Evolutionary conservation across 1,140 invertebrate genomes (phyloP).

Genomic region (Philotrypesis tridentata): DNA sequence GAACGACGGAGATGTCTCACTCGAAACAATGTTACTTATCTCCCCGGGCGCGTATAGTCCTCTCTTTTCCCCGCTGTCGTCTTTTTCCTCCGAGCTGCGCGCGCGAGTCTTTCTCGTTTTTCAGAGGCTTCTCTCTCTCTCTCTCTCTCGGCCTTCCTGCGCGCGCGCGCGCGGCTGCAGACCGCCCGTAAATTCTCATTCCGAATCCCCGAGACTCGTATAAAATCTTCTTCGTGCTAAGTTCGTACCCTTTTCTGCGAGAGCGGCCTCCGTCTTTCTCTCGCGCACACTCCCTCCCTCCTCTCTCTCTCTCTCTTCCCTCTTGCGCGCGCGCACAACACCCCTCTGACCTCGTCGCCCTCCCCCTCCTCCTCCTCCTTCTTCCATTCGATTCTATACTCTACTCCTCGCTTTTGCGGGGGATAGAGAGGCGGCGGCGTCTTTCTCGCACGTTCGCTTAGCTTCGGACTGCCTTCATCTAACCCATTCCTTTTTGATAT

Average conservation of each 20-base stretch:
- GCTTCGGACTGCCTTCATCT: slow-evolving; percentile 55
- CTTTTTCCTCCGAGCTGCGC: background rate
- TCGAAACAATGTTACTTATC: slow-evolving; percentile 72
- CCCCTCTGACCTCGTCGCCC: slow-evolving; percentile 44
- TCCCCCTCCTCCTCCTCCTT: background rate
- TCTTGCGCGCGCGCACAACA: slow-evolving; percentile 17
- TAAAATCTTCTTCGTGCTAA: slow-evolving; percentile 64
- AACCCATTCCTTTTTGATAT: slow-evolving; percentile 63
- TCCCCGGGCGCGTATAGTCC: background rate
- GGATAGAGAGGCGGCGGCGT: background rate
- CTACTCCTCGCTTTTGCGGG: slow-evolving; percentile 2
- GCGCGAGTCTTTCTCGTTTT: background rate
- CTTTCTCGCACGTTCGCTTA: slow-evolving; percentile 49
- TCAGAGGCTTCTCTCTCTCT: slow-evolving; percentile 9
- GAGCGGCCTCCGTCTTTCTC: background rate
- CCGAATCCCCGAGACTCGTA: slow-evolving; percentile 72
- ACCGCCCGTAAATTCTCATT: slow-evolving; percentile 73
- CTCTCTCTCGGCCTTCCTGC: slow-evolving; percentile 45
- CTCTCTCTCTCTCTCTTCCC: slow-evolving; percentile 28
- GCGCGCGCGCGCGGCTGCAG: slow-evolving; percentile 45
- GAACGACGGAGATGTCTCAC: slow-evolving; percentile 69
- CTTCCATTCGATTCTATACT: slow-evolving; percentile 21
- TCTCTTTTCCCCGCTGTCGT: background rate
- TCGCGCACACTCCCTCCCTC: too few relatives aligned
- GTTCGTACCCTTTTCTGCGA: slow-evolving; percentile 50